Evolutionary conservation across 2,888 invertebrate genomes (phyloP).

Genomic region (Dendrolimus pini): DNA sequence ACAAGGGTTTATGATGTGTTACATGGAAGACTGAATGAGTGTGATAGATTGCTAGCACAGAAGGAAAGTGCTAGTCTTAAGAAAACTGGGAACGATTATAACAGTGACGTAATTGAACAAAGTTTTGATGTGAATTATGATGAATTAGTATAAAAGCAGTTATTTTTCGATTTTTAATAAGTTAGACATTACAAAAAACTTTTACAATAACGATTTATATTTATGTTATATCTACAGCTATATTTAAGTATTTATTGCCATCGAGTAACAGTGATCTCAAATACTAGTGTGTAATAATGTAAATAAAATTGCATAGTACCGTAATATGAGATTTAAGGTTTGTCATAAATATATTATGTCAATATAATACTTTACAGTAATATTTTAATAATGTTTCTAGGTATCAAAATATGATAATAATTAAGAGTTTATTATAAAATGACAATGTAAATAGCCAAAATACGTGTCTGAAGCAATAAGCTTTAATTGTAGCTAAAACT

Average conservation of each 20-base stretch:
- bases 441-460: slow-evolving; percentile 26
- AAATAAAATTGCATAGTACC: too few species aligned
- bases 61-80: slow-evolving; percentile 41
- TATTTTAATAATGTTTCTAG: slow-evolving; percentile 2
- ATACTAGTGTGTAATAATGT: too few species aligned
- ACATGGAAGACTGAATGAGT: slow-evolving; percentile 61
- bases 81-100: slow-evolving; percentile 37
- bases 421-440: neutral
- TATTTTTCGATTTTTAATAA: neutral
- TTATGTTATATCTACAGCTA: too few species aligned
- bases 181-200: too few species aligned
- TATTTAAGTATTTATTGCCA: too few species aligned
- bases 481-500: slow-evolving; percentile 28
- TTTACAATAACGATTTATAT: too few species aligned
- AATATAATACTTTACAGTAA: too few species aligned
- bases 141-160: slow-evolving; percentile 39
- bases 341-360: too few species aligned
- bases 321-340: too few species aligned
- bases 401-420: too few species aligned
- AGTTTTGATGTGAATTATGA: slow-evolving; percentile 57
- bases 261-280: too few species aligned
- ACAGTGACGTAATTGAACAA: slow-evolving; percentile 54
- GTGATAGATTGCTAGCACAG: slow-evolving; percentile 57
- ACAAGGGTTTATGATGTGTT: slow-evolving; percentile 65
- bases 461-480: slow-evolving; percentile 70